A percentile compares a stretch with the other conserved stretches of the same genome.
These are phyloP conservation scores for Nematopogon swammerdamellus DNA, from an alignment of 2,888 invertebrate genomes.

Conservation along the genomic window DNA sequence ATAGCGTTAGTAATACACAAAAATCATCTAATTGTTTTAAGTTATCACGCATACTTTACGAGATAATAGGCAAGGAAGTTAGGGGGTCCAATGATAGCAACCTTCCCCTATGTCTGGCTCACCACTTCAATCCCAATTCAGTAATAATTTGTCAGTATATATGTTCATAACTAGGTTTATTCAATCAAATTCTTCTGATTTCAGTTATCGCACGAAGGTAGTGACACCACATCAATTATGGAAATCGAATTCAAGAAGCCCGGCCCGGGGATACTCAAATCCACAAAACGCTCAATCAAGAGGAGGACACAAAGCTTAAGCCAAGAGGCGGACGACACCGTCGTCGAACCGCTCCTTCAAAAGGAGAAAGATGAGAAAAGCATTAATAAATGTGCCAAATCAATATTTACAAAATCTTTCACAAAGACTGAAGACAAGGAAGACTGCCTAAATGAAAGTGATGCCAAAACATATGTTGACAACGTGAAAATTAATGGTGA, in stretches of 20 bases:
- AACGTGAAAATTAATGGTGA: neutral
- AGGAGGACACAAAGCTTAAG: constrained; percentile 34
- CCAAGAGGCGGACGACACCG: constrained; percentile 38
- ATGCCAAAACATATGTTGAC: neutral
- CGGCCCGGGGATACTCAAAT: constrained; percentile 42
- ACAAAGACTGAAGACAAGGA: constrained; percentile 32
- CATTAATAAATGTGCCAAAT: constrained; percentile 38
- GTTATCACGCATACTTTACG: too few species aligned
- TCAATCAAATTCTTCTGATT: too few species aligned
- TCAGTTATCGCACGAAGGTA: constrained; percentile 44
- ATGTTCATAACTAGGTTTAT: too few species aligned
- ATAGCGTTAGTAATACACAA: too few species aligned
- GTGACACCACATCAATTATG: constrained; percentile 34
- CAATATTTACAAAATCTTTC: constrained; percentile 23
- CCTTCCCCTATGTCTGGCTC: too few species aligned
- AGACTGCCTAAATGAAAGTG: neutral
- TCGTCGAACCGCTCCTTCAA: constrained; percentile 40
- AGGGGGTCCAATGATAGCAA: too few species aligned
- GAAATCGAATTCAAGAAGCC: constrained; percentile 41
- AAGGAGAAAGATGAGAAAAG: constrained; percentile 29
- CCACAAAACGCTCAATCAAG: constrained; percentile 38
- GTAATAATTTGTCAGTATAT: too few species aligned
- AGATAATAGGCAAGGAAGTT: too few species aligned
- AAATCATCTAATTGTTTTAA: too few species aligned
- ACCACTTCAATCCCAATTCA: too few species aligned